Percentiles rank a stretch among this genome's conserved stretches.
Conservation (phyloP, 2,888 invertebrate species). For the Labia minor region DNA sequence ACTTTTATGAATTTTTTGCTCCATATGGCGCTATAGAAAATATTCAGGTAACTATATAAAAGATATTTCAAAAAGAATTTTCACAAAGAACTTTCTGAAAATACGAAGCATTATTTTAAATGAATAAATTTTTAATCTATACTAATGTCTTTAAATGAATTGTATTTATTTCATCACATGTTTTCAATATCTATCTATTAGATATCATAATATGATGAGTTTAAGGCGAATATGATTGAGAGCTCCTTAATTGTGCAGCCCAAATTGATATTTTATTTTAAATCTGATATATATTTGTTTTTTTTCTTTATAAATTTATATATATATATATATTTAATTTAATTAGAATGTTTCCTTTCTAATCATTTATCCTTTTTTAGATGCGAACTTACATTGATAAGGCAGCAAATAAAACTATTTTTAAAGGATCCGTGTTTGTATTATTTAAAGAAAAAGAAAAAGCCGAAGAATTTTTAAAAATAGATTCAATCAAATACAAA, state of each 20-base stretch:
- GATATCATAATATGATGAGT: too few species aligned
- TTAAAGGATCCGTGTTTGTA: conserved; percentile 88
- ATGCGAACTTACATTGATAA: conserved; percentile 50
- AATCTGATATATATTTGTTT: background rate
- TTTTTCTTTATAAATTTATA: background rate
- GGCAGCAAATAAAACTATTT: conserved; percentile 50
- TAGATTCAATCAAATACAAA: conserved; percentile 54
- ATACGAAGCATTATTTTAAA: too few species aligned
- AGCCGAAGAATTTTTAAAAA: conserved; percentile 65
- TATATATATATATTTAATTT: background rate
- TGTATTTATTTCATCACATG: too few species aligned
- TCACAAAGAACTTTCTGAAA: too few species aligned
- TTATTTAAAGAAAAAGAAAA: conserved; percentile 72
- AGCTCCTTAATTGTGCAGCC: background rate
- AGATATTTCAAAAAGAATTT: too few species aligned
- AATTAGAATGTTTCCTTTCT: background rate
- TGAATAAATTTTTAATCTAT: too few species aligned
- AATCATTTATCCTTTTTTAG: conserved; percentile 30
- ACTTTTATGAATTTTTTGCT: conserved; percentile 61
- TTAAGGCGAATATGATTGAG: background rate
- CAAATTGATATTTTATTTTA: background rate
- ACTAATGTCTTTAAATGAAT: too few species aligned
- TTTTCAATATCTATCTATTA: too few species aligned
- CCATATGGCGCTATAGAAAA: conserved; percentile 57
- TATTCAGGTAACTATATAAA: conserved; percentile 36